A percentile compares a stretch with the other conserved stretches of the same genome.
Conservation (phyloP, 1,140 invertebrate species). For the Drosophila paulistorum region DNA sequence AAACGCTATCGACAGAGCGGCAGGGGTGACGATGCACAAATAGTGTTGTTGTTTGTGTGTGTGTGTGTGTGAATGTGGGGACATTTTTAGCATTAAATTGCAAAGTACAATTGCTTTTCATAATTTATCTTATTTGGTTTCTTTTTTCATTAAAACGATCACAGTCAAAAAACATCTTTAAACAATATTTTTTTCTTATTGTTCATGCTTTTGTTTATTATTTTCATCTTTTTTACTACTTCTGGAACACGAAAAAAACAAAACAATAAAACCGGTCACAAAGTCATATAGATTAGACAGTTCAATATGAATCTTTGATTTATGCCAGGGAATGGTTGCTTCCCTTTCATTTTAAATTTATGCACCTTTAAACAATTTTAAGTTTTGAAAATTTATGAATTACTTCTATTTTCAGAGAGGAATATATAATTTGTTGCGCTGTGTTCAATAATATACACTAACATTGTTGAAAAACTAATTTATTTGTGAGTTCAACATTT, state of each 20-base stretch:
- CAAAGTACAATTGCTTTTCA: constrained; percentile 64
- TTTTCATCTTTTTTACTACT: constrained; percentile 19
- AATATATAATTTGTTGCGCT: too few species aligned
- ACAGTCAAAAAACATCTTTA: constrained; percentile 78
- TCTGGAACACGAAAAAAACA: neutral
- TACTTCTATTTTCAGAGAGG: too few species aligned
- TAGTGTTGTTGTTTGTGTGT: neutral
- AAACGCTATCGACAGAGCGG: neutral
- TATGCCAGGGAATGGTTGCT: neutral
- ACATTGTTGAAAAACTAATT: too few species aligned
- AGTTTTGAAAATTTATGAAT: too few species aligned
- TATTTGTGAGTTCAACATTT: too few species aligned
- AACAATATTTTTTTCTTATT: constrained; percentile 48
- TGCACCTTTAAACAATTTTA: too few species aligned
- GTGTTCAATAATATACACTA: too few species aligned
- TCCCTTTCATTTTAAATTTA: too few species aligned
- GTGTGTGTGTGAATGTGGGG: constrained; percentile 30
- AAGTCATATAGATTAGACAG: neutral
- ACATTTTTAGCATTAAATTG: constrained; percentile 42
- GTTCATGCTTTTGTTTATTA: constrained; percentile 20
- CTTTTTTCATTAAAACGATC: constrained; percentile 72
- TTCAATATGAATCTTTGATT: neutral
- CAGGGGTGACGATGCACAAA: too few species aligned
- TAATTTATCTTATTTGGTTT: constrained; percentile 45
- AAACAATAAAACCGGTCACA: constrained; percentile 7